phyloP scores from a whole-genome alignment of 2,797 vertebrate genomes.

The Novumbra hubbsi region DNA sequence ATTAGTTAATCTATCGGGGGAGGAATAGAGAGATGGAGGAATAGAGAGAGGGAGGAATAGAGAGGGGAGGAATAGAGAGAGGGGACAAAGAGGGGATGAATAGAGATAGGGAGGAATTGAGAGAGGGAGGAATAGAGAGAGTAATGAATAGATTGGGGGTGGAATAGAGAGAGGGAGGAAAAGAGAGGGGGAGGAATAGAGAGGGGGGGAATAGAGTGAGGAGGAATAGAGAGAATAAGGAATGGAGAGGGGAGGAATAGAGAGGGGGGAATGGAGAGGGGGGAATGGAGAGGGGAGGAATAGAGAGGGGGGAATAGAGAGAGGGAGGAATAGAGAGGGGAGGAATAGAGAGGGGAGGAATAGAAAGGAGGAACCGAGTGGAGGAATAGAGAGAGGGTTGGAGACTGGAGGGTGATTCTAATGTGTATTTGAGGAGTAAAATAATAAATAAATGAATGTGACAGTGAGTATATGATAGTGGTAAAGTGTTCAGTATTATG shows the following conservation, averaged over 20 bases:
- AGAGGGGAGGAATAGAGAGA: constrained; percentile 29
- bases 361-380: constrained; percentile 27
- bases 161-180: constrained; percentile 27
- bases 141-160: constrained; percentile 21
- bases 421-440: constrained; percentile 40
- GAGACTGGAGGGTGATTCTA: constrained; percentile 16
- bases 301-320: constrained; percentile 29
- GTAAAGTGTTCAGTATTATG: constrained; percentile 43
- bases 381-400: constrained; percentile 23
- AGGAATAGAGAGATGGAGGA: constrained; percentile 28
- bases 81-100: constrained; percentile 14
- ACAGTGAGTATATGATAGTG: constrained; percentile 41
- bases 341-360: constrained; percentile 16
- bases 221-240: constrained; percentile 31
- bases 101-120: constrained; percentile 27
- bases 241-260: constrained; percentile 20
- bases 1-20: constrained; percentile 26
- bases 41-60: constrained; percentile 19
- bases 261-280: too few relatives aligned
- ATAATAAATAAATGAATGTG: constrained; percentile 49
- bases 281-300: constrained; percentile 17
- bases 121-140: constrained; percentile 25
- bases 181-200: constrained; percentile 24
- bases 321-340: constrained; percentile 25
- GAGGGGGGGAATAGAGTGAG: constrained; percentile 19